Percentiles rank a stretch among this genome's conserved stretches.
Conservation (phyloP, 2,113 vertebrate genomes). For the Sitta europaea region DNA sequence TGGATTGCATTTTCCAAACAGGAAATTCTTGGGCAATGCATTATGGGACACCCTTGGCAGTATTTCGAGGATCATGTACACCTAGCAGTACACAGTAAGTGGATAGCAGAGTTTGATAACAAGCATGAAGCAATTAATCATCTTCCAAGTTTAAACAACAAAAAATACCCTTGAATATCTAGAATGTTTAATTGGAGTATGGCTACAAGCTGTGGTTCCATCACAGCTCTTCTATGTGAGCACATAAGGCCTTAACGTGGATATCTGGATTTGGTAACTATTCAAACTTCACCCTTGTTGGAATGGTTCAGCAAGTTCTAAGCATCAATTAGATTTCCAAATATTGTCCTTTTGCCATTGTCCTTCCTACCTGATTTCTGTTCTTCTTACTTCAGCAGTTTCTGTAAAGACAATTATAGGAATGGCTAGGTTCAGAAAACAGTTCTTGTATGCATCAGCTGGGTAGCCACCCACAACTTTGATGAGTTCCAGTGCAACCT, state of each 20-base stretch:
- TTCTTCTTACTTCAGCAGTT: conserved; percentile 86
- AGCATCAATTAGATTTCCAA: neutral
- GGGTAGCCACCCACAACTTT: conserved; percentile 86
- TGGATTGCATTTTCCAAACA: neutral
- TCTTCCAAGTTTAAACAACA: neutral
- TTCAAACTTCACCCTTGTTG: neutral
- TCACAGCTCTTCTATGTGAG: neutral
- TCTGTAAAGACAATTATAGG: conserved; percentile 93
- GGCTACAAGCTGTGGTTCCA: neutral
- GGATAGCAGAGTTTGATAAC: neutral
- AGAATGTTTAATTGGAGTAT: neutral
- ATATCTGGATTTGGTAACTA: neutral
- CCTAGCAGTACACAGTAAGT: neutral
- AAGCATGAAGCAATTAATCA: neutral
- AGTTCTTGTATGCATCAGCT: conserved; percentile 92
- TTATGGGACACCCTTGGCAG: neutral
- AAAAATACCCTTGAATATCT: neutral
- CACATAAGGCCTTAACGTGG: neutral
- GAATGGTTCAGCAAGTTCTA: neutral
- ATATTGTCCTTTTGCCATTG: neutral
- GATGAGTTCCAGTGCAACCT: conserved; percentile 94
- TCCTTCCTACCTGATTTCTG: conserved; percentile 84
- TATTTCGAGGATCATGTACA: neutral
- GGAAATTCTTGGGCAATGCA: neutral
- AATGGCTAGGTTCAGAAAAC: conserved; percentile 97